A percentile compares a stretch with the other conserved stretches of the same genome.
Conservation (phyloP, 2,797 vertebrate species). For the Anas georgica region DNA sequence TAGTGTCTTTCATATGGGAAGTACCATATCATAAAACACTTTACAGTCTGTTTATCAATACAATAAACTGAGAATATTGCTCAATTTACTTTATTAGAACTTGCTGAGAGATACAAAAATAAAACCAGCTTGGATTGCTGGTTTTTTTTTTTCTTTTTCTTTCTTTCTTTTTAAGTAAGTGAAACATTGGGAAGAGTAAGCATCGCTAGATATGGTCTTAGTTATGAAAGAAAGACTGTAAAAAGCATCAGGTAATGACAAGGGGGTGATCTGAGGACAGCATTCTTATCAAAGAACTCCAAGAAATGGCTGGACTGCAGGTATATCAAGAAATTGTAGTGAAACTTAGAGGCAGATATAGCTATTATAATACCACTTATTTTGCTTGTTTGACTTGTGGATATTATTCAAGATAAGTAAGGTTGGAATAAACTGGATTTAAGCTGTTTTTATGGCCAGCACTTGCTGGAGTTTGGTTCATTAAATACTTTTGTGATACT, state of each 20-base stretch:
- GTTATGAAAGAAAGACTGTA: background rate
- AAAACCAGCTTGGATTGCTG: slow-evolving; percentile 40
- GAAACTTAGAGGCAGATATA: background rate
- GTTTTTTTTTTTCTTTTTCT: background rate
- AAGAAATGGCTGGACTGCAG: background rate
- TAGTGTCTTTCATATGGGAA: slow-evolving; percentile 52
- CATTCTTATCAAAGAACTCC: background rate
- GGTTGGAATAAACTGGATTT: background rate
- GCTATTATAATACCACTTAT: background rate
- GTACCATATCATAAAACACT: slow-evolving; percentile 54
- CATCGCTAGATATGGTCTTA: background rate
- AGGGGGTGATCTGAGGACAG: slow-evolving; percentile 9
- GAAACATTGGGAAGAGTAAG: background rate
- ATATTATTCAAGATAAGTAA: background rate
- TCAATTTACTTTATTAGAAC: slow-evolving; percentile 71
- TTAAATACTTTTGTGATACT: background rate
- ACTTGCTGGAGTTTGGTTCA: background rate
- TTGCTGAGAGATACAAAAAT: slow-evolving; percentile 68
- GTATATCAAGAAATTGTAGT: background rate
- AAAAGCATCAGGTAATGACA: slow-evolving; percentile 25
- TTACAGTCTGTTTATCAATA: slow-evolving; percentile 71
- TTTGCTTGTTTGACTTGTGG: background rate
- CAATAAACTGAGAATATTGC: slow-evolving; percentile 65
- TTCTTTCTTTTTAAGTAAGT: background rate
- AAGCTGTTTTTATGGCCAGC: background rate